Evolutionary conservation across 2,888 invertebrate species (phyloP).

Genomic region (Zeuzera pyrina): DNA sequence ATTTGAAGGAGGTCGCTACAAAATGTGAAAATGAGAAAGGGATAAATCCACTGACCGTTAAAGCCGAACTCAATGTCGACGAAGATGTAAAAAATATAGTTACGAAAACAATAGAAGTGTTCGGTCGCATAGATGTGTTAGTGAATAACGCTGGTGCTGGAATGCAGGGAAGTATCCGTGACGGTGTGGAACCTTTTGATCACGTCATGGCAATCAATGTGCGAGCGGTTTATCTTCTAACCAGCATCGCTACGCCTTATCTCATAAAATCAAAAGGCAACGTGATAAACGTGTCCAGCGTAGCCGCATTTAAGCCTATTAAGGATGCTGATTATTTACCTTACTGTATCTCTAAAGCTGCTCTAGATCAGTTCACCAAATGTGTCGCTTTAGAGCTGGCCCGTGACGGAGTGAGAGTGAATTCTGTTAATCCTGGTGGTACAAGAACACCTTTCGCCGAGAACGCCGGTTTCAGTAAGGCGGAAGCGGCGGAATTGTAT

Average conservation of each 20-base stretch:
- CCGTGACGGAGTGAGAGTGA: slow-evolving; percentile 84
- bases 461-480: slow-evolving; percentile 81
- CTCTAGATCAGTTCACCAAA: slow-evolving; percentile 93
- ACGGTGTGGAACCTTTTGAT: slow-evolving; percentile 87
- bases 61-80: slow-evolving; percentile 79
- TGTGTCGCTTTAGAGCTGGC: slow-evolving; percentile 90
- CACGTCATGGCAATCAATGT: slow-evolving; percentile 88
- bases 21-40: slow-evolving; percentile 64
- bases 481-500: slow-evolving; percentile 75
- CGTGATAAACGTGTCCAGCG: slow-evolving; percentile 94
- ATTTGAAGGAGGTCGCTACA: slow-evolving; percentile 75
- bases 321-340: slow-evolving; percentile 81
- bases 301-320: slow-evolving; percentile 79
- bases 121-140: slow-evolving; percentile 81
- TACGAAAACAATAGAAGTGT: slow-evolving; percentile 76
- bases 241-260: slow-evolving; percentile 86
- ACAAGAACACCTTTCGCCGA: slow-evolving; percentile 76
- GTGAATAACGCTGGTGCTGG: slow-evolving; percentile 91
- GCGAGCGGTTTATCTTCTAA: slow-evolving; percentile 82
- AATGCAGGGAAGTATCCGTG: slow-evolving; percentile 82
- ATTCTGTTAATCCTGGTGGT: slow-evolving; percentile 95
- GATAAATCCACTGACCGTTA: slow-evolving; percentile 69
- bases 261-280: slow-evolving; percentile 85
- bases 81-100: slow-evolving; percentile 77
- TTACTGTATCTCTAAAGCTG: slow-evolving; percentile 93